phyloP scores from a whole-genome alignment of 2,113 vertebrate genomes.

The Gnathonemus longibarbis region DNA sequence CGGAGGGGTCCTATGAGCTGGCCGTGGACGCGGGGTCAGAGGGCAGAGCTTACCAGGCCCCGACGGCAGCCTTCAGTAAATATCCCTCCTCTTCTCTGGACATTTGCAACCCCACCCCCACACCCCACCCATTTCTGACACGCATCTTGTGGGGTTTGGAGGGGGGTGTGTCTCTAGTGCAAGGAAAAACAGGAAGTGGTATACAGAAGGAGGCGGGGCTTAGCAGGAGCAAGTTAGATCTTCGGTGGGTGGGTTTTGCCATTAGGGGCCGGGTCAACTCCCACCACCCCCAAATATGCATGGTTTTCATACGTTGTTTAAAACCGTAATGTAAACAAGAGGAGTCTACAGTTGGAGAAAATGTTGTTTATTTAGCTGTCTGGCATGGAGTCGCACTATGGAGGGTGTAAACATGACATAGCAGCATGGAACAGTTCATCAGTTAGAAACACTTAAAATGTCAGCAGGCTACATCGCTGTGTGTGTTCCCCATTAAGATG shows the following conservation, averaged over 20 bases:
- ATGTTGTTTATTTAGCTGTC: neutral
- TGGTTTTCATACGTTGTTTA: neutral
- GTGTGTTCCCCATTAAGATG: neutral
- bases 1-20: constrained; percentile 83
- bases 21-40: constrained; percentile 79
- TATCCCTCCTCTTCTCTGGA: constrained; percentile 42
- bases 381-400: neutral
- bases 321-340: neutral
- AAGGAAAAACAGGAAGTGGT: neutral
- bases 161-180: neutral
- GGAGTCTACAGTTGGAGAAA: neutral
- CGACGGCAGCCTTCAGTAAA: constrained; percentile 84
- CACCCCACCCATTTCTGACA: neutral
- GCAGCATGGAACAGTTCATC: neutral
- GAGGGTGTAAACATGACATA: neutral
- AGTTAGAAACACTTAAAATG: neutral
- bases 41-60: constrained; percentile 82
- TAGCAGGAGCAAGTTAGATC: neutral
- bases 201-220: neutral
- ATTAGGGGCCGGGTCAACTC: neutral
- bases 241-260: neutral
- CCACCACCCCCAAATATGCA: neutral
- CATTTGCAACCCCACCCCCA: neutral
- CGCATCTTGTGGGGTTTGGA: neutral
- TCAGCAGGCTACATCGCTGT: neutral